A percentile compares a stretch with the other conserved stretches of the same genome.
Conservation (phyloP, 2,797 vertebrate species). For the Lemur catta region DNA sequence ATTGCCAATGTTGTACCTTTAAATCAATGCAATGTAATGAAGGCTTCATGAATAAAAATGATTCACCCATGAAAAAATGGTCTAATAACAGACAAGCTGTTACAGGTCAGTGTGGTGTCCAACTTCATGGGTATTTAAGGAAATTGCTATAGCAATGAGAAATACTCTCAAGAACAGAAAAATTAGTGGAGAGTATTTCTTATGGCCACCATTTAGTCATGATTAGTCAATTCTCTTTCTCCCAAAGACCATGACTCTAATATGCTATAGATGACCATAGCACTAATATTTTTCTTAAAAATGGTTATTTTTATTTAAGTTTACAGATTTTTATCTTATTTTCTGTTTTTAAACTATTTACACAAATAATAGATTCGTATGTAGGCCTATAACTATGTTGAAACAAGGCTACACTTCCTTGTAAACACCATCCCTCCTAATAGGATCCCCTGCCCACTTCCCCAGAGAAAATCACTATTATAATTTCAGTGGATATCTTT, state of each 20-base stretch:
- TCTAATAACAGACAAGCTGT: conserved; percentile 46
- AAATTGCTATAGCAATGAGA: conserved; percentile 24
- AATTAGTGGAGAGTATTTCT: not conserved
- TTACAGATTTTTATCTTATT: not conserved
- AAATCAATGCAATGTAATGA: conserved; percentile 54
- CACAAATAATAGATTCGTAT: not conserved
- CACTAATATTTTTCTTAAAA: conserved; percentile 46
- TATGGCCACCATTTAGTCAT: not conserved
- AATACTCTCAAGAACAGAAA: not conserved
- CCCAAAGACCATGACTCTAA: conserved; percentile 58
- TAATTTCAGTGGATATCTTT: not conserved
- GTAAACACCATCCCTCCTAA: not conserved
- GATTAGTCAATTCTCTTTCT: conserved; percentile 44
- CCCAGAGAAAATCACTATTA: not conserved
- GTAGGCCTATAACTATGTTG: not conserved
- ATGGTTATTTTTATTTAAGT: not conserved
- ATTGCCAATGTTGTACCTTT: conserved; percentile 41
- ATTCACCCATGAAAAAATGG: conserved; percentile 29
- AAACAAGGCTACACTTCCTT: not conserved
- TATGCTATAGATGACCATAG: conserved; percentile 16
- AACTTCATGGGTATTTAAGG: conserved; percentile 42
- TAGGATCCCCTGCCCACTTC: not conserved
- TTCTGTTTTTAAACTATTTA: not conserved
- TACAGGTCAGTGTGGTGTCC: not conserved
- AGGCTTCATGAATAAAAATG: conserved; percentile 55